phyloP scores from a whole-genome alignment of 2,113 vertebrate species.

The Scolopax mira region DNA sequence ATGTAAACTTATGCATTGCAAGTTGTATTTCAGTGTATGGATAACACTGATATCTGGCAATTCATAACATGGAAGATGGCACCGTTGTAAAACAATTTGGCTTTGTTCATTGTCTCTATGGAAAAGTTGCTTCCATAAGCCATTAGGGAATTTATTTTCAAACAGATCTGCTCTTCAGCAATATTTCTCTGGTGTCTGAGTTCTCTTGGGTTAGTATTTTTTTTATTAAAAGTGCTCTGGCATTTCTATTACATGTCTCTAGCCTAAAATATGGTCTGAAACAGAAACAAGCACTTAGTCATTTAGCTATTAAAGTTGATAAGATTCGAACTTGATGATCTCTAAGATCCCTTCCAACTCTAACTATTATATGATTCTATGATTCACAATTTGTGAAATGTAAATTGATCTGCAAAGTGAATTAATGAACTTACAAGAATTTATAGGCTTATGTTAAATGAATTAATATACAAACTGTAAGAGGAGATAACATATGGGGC shows the following conservation, averaged over 20 bases:
- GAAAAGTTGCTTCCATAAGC: background rate
- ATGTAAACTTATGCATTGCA: background rate
- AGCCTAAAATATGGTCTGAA: slow-evolving; percentile 1
- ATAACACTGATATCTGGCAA: background rate
- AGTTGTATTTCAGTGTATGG: background rate
- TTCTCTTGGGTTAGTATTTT: background rate
- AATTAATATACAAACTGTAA: background rate
- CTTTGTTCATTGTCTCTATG: background rate
- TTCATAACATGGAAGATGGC: background rate
- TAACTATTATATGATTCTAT: too few relatives aligned
- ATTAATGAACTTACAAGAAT: background rate
- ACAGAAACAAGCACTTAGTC: slow-evolving; percentile 21
- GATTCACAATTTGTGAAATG: background rate
- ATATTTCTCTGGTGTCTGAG: background rate
- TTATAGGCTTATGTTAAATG: background rate
- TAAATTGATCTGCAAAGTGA: slow-evolving; percentile 6
- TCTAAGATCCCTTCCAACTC: too few relatives aligned
- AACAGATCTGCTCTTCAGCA: background rate
- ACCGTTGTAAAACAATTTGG: background rate
- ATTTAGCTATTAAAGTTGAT: slow-evolving; percentile 13
- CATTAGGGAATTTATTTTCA: background rate
- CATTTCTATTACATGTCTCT: background rate
- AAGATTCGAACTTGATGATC: background rate
- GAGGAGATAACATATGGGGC: background rate
- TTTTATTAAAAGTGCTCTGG: background rate